Conservation (phyloP, 1,140 invertebrate genomes). For the Zophobas morio region DNA sequence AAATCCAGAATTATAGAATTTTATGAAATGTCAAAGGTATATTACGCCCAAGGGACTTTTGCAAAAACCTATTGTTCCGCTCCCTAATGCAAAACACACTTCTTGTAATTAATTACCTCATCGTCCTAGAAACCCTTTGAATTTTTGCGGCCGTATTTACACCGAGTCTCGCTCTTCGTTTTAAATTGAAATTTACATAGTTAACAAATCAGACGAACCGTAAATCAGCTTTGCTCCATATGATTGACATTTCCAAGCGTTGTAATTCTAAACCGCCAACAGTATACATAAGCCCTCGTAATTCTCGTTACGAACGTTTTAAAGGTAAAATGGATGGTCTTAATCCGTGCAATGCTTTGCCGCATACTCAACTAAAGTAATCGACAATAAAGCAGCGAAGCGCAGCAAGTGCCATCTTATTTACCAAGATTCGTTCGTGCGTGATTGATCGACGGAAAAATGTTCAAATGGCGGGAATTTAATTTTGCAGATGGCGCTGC, state of each 20-base stretch:
- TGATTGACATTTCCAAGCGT: conserved; percentile 32
- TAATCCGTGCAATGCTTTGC: conserved; percentile 42
- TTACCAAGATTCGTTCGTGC: conserved; percentile 45
- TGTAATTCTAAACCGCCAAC: conserved; percentile 17
- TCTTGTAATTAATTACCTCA: too few relatives aligned
- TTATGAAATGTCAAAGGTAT: too few relatives aligned
- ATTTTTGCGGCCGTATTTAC: conserved; percentile 7
- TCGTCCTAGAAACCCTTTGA: neutral
- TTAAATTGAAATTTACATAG: conserved; percentile 41
- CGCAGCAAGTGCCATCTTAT: conserved; percentile 45
- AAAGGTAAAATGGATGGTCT: conserved; percentile 37
- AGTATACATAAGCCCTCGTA: conserved; percentile 24
- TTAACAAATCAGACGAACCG: conserved; percentile 36
- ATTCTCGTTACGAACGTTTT: conserved; percentile 35
- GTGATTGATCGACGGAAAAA: conserved; percentile 47
- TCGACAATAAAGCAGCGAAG: conserved; percentile 41
- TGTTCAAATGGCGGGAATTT: conserved; percentile 48
- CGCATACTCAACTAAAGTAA: conserved; percentile 32
- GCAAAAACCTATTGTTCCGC: too few relatives aligned
- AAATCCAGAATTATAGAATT: too few relatives aligned
- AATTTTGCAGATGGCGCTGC: conserved; percentile 45
- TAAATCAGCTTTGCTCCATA: conserved; percentile 28
- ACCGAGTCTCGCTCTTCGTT: conserved; percentile 16
- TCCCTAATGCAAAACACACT: too few relatives aligned
- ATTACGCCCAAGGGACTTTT: too few relatives aligned